phyloP scores from a whole-genome alignment of 2,797 vertebrate genomes.

The Bovichtus variegatus region DNA sequence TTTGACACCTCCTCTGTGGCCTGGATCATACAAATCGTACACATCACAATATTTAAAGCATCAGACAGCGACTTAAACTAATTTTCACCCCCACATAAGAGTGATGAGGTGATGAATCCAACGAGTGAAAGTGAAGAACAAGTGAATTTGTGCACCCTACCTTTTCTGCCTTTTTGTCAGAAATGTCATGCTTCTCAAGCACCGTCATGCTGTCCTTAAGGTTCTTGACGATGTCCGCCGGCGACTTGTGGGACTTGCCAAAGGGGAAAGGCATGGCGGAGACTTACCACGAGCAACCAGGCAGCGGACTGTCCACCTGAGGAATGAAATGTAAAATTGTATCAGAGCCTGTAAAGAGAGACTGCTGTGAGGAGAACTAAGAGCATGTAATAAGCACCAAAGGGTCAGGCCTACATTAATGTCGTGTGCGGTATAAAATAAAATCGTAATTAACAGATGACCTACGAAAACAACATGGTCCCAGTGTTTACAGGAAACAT shows the following conservation, averaged over 20 bases:
- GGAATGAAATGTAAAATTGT: conserved; percentile 23
- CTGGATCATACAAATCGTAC: conserved; percentile 72
- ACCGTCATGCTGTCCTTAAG: conserved; percentile 97
- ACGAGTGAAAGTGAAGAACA: not conserved
- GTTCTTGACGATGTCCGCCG: conserved; percentile 98
- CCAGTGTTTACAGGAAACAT: not conserved
- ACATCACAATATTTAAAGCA: not conserved
- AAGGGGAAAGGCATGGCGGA: conserved; percentile 97
- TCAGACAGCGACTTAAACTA: not conserved
- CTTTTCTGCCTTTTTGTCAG: conserved; percentile 98
- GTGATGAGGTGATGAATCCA: not conserved
- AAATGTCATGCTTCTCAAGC: conserved; percentile 97
- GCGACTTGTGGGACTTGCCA: conserved; percentile 98
- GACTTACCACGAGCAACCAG: conserved; percentile 79
- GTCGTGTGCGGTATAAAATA: not conserved
- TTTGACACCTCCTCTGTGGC: conserved; percentile 98
- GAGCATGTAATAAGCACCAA: not conserved
- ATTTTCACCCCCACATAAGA: not conserved
- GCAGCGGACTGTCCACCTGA: conserved; percentile 75
- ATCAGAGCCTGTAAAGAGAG: conserved; percentile 19
- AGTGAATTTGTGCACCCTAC: conserved; percentile 68
- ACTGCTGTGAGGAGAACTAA: not conserved
- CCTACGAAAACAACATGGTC: not conserved
- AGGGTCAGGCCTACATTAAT: not conserved
- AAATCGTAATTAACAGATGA: not conserved